Base-by-base conservation (phyloP, 2,113 vertebrate species). In the Nesoenas mayeri region DNA sequence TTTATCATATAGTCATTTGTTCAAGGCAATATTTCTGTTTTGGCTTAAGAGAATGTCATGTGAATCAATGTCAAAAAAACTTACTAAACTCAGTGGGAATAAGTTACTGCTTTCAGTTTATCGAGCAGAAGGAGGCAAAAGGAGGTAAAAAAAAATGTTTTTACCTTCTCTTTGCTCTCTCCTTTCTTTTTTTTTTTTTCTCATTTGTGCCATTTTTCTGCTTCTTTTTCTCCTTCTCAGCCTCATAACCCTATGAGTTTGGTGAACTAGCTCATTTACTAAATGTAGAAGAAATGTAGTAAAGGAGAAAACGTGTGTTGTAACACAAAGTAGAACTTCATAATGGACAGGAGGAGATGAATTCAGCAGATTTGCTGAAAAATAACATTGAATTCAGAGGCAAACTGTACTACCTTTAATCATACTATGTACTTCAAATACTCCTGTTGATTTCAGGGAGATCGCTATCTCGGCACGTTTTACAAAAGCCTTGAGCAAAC, bases 1-100 rank as follows among this genome's bases (percentile, higher is more conserved):
- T 95, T 92, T 96, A 73, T 92, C 79, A 64, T 29, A 70, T 26
- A 71, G 31, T 83, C n/a, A 80, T 79, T 85, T 93, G 47, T 83
- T 88, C 75, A 58, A 88, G 44, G 58, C 15, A 82, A 12, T 73
- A 65, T 77, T 83, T 44, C 29, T 70, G 79, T 47, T 94, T 86
- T 80, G 72, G 6, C 64, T 78, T 80, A 80, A 28, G 51, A 83
- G 56, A 92, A 54, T 32, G 22, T 77, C 40, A 58, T 16, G 31
- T 19, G 79, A 83, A 11, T 15, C 64, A 66, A 16, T 7, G 71
- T 83, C 17, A 83, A 80, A 94, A 90, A 57, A 21, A 3, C 12
- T 51, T 53, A 65, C 31, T 57, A 88, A 66, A 60, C 42, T 9
- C 18, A 56, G 34, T 1, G 69, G 40, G 50, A 77, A 50, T 70